A percentile compares a stretch with the other conserved stretches of the same genome.
These are phyloP conservation scores for Cyphomyrmex costatus DNA, from an alignment of 1,140 invertebrate species.

Conservation along the genomic window DNA sequence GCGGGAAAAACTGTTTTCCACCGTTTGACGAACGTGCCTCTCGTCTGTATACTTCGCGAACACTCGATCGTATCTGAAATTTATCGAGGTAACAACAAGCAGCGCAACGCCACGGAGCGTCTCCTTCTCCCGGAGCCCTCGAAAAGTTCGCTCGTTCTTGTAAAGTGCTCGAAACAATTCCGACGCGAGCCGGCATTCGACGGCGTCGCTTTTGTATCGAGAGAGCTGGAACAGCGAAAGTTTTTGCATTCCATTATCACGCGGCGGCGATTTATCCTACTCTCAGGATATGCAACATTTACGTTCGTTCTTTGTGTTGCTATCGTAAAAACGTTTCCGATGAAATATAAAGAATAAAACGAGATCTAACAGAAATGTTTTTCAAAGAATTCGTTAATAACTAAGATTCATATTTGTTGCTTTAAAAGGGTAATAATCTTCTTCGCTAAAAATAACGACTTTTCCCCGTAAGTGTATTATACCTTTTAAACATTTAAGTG, in stretches of 20 bases:
- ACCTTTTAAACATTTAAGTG: background rate
- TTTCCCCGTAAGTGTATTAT: background rate
- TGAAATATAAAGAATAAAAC: background rate
- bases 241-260: conserved; percentile 64
- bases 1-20: background rate
- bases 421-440: conserved; percentile 4
- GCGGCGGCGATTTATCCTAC: conserved; percentile 49
- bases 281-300: conserved; percentile 47
- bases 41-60: conserved; percentile 17
- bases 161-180: conserved; percentile 67
- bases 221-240: conserved; percentile 49
- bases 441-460: background rate
- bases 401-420: background rate
- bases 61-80: conserved; percentile 56
- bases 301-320: background rate
- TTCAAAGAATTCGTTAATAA: background rate
- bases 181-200: conserved; percentile 32
- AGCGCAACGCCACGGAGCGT: conserved; percentile 27
- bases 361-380: background rate
- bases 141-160: conserved; percentile 69
- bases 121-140: conserved; percentile 36
- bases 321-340: background rate
- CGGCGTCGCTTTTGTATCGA: conserved; percentile 43
- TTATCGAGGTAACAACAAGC: conserved; percentile 65
- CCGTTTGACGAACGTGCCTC: conserved; percentile 6